Conservation (phyloP, 2,888 invertebrate genomes). For the Thymelicus sylvestris region DNA sequence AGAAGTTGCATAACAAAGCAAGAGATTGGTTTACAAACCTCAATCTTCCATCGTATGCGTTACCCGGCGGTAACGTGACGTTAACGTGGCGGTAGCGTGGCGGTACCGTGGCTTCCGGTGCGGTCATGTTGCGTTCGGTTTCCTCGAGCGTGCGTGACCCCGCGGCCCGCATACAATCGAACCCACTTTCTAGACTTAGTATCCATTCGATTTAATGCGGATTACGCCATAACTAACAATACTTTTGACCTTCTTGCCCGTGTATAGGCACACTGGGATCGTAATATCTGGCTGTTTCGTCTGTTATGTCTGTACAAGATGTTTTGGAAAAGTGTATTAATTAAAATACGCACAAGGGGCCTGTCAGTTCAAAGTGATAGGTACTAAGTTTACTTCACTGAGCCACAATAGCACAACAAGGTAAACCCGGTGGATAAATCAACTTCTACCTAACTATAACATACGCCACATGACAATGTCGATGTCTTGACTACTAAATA, state of each 20-base stretch:
- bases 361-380: no score
- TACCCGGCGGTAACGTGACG: background rate
- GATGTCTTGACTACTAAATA: no score
- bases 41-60: background rate
- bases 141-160: background rate
- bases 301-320: no score
- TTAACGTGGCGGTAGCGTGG: background rate
- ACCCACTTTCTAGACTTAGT: constrained; percentile 27
- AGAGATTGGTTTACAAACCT: background rate
- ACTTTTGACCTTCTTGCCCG: constrained; percentile 11
- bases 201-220: constrained; percentile 15
- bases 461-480: no score
- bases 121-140: background rate
- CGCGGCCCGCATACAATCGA: background rate
- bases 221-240: constrained; percentile 21
- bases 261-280: background rate
- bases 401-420: no score
- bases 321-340: no score
- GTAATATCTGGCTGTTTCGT: background rate
- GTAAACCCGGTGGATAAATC: no score
- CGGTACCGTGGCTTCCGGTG: background rate
- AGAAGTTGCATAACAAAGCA: background rate
- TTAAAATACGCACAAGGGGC: no score
- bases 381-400: no score
- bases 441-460: no score